Evolutionary conservation across 2,113 vertebrate genomes (phyloP).

Genomic region (Dicrurus megarhynchus): DNA sequence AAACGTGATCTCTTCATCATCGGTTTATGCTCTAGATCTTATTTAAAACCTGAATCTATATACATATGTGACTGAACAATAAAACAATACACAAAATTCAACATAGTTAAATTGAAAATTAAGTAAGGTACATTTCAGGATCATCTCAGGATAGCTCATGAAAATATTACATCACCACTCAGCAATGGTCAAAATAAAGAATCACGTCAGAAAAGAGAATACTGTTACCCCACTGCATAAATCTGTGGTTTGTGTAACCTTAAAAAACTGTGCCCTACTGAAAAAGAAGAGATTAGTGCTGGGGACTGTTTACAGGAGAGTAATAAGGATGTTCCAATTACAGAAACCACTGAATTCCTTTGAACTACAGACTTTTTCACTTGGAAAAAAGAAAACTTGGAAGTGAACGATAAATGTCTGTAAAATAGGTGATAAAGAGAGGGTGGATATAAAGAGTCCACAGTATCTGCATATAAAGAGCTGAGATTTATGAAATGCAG

Average conservation of each 20-base stretch:
- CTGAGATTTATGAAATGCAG: background rate
- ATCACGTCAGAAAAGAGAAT: fast-evolving
- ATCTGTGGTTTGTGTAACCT: background rate
- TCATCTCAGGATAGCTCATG: background rate
- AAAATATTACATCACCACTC: background rate
- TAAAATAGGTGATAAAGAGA: background rate
- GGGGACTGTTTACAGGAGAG: background rate
- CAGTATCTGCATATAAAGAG: background rate
- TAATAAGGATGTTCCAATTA: background rate
- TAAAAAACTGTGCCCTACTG: background rate
- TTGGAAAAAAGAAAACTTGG: background rate
- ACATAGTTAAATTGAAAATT: background rate
- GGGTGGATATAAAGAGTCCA: background rate
- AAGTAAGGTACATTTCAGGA: background rate
- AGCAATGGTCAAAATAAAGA: background rate
- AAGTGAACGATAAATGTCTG: background rate
- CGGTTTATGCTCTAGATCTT: background rate
- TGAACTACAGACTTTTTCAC: background rate
- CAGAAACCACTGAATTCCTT: background rate
- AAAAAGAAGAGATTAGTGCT: background rate
- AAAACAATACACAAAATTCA: background rate
- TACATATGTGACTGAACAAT: background rate
- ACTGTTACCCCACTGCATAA: background rate
- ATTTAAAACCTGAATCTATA: background rate
- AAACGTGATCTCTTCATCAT: background rate